phyloP scores from a whole-genome alignment of 2,113 vertebrate species.

The Pygoscelis adeliae region DNA sequence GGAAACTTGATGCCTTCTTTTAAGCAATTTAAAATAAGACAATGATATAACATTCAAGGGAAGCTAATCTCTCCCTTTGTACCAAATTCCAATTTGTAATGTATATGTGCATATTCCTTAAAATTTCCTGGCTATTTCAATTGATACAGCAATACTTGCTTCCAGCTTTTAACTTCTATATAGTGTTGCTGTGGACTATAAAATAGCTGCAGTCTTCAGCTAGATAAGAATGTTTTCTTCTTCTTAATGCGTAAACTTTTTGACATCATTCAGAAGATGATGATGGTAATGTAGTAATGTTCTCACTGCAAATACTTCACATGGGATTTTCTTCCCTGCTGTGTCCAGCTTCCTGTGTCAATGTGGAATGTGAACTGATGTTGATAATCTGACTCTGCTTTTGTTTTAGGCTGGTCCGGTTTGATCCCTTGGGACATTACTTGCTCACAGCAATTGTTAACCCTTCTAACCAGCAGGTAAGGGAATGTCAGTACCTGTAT shows the following conservation, averaged over 20 bases:
- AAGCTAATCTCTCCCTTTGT: background rate
- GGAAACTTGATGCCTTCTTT: background rate
- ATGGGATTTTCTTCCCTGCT: background rate
- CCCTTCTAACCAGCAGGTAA: slow-evolving; percentile 97
- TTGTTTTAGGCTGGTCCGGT: slow-evolving; percentile 90
- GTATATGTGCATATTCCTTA: background rate
- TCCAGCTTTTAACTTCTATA: background rate
- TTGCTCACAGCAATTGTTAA: slow-evolving; percentile 98
- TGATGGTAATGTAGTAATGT: background rate
- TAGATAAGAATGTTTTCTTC: background rate
- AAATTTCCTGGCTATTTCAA: background rate
- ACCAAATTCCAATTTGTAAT: background rate
- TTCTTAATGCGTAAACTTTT: background rate
- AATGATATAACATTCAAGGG: background rate
- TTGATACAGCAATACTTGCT: background rate
- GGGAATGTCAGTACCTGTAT: background rate
- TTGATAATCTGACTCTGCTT: background rate
- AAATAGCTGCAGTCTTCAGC: background rate
- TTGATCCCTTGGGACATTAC: slow-evolving; percentile 97
- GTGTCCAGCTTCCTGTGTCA: background rate
- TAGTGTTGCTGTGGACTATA: background rate
- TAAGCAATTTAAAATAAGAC: background rate
- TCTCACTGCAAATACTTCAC: background rate
- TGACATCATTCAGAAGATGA: background rate
- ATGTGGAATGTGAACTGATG: background rate